Conservation (phyloP, 2,113 vertebrate species). For the Planiliza haematocheilus region DNA sequence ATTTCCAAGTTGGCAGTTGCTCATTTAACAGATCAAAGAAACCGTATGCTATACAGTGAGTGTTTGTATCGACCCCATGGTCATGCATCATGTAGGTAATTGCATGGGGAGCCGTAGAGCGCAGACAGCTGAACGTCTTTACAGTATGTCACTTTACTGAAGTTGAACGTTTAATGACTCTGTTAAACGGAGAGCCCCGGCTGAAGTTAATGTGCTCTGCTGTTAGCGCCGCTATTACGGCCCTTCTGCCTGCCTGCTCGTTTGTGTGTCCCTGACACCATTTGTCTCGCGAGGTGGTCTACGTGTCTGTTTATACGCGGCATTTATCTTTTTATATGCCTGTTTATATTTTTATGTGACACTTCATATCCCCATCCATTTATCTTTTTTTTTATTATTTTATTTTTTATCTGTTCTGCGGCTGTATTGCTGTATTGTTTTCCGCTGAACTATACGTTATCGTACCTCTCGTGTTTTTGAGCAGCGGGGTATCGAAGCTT, state of each 20-base stretch:
- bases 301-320: slow-evolving; percentile 42
- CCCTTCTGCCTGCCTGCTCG: slow-evolving; percentile 11
- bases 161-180: slow-evolving; percentile 67
- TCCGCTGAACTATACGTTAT: slow-evolving; percentile 40
- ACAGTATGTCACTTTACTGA: slow-evolving; percentile 48
- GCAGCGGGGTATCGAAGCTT: slow-evolving; percentile 31
- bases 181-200: slow-evolving; percentile 50
- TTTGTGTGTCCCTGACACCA: slow-evolving; percentile 32
- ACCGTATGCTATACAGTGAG: neutral
- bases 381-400: slow-evolving; percentile 30
- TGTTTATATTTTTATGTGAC: slow-evolving; percentile 76
- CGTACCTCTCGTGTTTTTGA: slow-evolving; percentile 21
- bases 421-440: slow-evolving; percentile 47
- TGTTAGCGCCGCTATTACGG: slow-evolving; percentile 38
- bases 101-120: slow-evolving; percentile 21
- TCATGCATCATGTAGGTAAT: slow-evolving; percentile 41
- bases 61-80: slow-evolving; percentile 2
- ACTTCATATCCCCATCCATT: slow-evolving; percentile 67
- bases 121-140: slow-evolving; percentile 40
- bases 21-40: neutral
- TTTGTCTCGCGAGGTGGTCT: slow-evolving; percentile 42
- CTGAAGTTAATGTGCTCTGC: slow-evolving; percentile 47
- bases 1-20: too few species aligned
- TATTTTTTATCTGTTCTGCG: slow-evolving; percentile 46
- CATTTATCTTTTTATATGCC: slow-evolving; percentile 75